A percentile compares a stretch with the other conserved stretches of the same genome.
phyloP scores from a whole-genome alignment of 2,797 vertebrate species.

The Poecilia gillii region DNA sequence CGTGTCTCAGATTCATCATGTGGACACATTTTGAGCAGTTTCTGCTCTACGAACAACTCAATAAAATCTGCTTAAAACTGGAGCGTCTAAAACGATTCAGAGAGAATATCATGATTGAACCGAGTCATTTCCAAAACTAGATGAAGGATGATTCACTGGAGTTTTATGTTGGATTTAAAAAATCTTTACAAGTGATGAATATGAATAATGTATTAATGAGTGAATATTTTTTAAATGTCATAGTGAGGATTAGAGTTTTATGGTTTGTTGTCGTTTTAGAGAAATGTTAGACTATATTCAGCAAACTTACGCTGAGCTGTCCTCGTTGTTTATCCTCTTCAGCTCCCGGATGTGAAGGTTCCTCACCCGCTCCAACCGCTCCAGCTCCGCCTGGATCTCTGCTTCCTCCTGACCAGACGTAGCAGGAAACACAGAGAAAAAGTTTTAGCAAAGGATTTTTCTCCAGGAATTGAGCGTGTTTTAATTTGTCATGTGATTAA shows the following conservation, averaged over 20 bases:
- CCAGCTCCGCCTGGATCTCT: constrained; percentile 98
- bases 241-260: not conserved
- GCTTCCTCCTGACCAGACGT: constrained; percentile 89
- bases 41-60: not conserved
- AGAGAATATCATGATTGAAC: not conserved
- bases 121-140: not conserved
- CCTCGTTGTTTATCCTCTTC: constrained; percentile 99
- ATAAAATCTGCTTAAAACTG: not conserved
- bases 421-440: not conserved
- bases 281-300: not conserved
- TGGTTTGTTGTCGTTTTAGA: not conserved
- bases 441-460: not conserved
- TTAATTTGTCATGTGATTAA: too few species aligned
- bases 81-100: not conserved
- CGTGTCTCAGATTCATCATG: not conserved
- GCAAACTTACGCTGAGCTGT: constrained; percentile 94
- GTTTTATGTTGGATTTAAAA: not conserved
- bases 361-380: constrained; percentile 96
- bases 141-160: not conserved
- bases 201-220: not conserved
- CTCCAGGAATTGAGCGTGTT: too few species aligned
- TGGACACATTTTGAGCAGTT: not conserved
- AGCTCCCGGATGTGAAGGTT: constrained; percentile 99
- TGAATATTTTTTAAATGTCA: not conserved
- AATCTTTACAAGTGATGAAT: not conserved